Evolutionary conservation across 1,140 invertebrate species (phyloP).

Genomic region (Calosoma granatense): DNA sequence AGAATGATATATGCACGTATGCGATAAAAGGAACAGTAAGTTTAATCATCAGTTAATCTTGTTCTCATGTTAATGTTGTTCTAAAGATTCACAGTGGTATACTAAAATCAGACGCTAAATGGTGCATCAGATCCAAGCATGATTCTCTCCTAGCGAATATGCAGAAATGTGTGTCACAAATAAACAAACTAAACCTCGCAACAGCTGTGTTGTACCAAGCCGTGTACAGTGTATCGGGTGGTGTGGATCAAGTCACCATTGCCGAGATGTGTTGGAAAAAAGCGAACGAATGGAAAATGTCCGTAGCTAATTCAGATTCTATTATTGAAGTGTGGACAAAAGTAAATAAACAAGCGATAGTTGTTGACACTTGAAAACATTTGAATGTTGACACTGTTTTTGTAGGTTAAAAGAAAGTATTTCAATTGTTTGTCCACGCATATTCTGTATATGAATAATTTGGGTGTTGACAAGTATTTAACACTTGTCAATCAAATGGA

Average conservation of each 20-base stretch:
- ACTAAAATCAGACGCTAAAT: constrained; percentile 14
- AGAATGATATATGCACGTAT: constrained; percentile 26
- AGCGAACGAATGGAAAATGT: neutral
- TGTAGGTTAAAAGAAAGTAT: constrained; percentile 25
- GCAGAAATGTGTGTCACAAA: constrained; percentile 24
- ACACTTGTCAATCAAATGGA: constrained; percentile 19
- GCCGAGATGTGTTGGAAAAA: constrained; percentile 23
- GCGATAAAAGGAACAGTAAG: constrained; percentile 25
- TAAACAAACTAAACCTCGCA: constrained; percentile 22
- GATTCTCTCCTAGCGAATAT: constrained; percentile 22
- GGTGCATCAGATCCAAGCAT: constrained; percentile 22
- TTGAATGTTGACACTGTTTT: neutral
- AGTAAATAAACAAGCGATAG: neutral
- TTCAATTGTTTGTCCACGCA: constrained; percentile 21
- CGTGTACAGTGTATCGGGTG: constrained; percentile 17
- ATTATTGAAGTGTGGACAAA: neutral
- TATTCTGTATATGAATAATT: constrained; percentile 24
- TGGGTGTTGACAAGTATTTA: constrained; percentile 22
- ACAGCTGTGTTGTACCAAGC: constrained; percentile 25
- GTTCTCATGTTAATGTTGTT: constrained; percentile 7
- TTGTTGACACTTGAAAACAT: neutral
- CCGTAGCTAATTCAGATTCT: neutral
- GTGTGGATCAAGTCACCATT: constrained; percentile 27
- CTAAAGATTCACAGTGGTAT: constrained; percentile 16
- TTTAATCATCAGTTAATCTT: neutral